These are phyloP conservation scores for Volucella zonaria DNA, from an alignment of 2,888 invertebrate species.

Conservation along the genomic window DNA sequence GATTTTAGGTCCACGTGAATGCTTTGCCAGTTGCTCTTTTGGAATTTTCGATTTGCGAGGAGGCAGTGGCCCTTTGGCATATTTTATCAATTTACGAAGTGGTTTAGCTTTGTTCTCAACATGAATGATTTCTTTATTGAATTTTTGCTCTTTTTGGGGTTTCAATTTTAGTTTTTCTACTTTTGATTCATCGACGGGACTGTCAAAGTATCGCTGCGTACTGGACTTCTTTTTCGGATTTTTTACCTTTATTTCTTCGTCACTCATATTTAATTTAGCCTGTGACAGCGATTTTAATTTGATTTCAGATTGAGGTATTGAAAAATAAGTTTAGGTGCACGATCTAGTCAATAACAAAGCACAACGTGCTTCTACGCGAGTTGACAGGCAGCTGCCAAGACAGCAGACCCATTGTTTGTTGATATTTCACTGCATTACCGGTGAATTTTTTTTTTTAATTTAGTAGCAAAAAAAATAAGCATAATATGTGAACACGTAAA, in stretches of 20 bases:
- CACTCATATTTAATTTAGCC: constrained; percentile 17
- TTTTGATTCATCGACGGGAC: constrained; percentile 59
- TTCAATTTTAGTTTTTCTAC: constrained; percentile 76
- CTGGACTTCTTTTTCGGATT: constrained; percentile 17
- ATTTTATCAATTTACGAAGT: not conserved
- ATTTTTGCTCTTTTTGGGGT: constrained; percentile 76
- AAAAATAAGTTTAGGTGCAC: not conserved
- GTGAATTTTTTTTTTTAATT: not conserved
- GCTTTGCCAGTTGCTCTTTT: constrained; percentile 81
- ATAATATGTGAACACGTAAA: too few relatives aligned
- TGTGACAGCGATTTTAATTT: too few relatives aligned
- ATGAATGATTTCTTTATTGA: constrained; percentile 78
- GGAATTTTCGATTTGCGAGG: constrained; percentile 72
- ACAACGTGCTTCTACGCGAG: constrained; percentile 41
- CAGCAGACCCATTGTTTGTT: not conserved
- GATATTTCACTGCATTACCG: not conserved
- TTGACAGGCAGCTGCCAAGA: constrained; percentile 21
- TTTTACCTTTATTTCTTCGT: constrained; percentile 16
- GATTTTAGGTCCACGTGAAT: constrained; percentile 87
- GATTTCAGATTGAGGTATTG: not conserved
- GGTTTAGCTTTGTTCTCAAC: constrained; percentile 71
- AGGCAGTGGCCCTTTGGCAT: constrained; percentile 22
- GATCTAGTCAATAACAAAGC: constrained; percentile 24
- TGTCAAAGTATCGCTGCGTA: constrained; percentile 76
- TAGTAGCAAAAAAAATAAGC: too few relatives aligned